Conservation (phyloP, 2,888 invertebrate species). For the Nephrotoma guestfalica region DNA sequence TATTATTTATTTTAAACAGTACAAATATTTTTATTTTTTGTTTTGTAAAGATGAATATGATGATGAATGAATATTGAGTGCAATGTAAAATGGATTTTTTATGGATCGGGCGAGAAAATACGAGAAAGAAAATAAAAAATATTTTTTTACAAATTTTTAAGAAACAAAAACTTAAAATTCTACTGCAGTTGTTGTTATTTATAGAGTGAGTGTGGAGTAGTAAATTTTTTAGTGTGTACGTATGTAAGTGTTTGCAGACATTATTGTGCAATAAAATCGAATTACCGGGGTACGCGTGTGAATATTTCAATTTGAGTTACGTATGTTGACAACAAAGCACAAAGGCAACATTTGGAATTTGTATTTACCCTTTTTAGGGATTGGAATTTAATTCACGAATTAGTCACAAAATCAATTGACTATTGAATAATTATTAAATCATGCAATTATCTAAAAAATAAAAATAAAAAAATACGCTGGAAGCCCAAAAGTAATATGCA, state of each 20-base stretch:
- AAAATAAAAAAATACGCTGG: background rate
- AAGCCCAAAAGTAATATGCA: background rate
- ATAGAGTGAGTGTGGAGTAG: background rate
- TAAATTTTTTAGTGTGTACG: background rate
- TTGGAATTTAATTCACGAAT: background rate
- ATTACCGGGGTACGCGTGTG: background rate
- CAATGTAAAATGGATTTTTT: background rate
- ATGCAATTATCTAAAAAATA: background rate
- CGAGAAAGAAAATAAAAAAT: background rate
- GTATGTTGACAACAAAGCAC: background rate
- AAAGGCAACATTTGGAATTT: background rate
- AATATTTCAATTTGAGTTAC: background rate
- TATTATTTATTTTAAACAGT: conserved; percentile 8
- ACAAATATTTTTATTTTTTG: background rate
- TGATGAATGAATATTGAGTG: background rate
- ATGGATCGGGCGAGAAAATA: background rate
- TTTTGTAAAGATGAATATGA: background rate
- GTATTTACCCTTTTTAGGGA: background rate
- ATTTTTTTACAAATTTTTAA: background rate
- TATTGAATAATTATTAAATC: background rate
- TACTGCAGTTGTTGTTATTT: background rate
- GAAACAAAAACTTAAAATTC: background rate
- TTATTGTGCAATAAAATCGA: background rate
- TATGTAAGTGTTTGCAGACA: background rate
- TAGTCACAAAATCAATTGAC: background rate